Conservation (phyloP, 2,888 invertebrate genomes). For the Drosophila gaucha region DNA sequence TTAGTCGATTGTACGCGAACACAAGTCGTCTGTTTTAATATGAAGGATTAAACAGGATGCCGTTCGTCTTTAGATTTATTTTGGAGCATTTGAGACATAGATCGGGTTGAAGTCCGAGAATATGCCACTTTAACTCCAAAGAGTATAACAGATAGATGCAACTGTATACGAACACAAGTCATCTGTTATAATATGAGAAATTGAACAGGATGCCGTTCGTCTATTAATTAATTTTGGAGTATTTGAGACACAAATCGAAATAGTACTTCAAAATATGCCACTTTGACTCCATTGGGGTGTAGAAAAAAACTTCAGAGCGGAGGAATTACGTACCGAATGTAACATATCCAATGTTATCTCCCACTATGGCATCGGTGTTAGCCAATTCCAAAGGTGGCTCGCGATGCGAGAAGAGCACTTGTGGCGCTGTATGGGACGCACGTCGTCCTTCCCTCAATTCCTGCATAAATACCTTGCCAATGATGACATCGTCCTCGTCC, state of each 20-base stretch:
- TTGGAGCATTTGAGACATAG: slow-evolving; percentile 58
- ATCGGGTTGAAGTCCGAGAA: neutral
- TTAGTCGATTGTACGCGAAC: slow-evolving; percentile 31
- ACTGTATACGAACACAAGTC: slow-evolving; percentile 43
- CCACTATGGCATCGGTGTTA: slow-evolving; percentile 96
- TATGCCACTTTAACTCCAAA: slow-evolving; percentile 51
- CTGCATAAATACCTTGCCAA: slow-evolving; percentile 99
- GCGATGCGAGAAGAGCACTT: slow-evolving; percentile 95
- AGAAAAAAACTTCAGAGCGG: neutral
- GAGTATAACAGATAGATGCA: neutral
- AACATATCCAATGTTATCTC: slow-evolving; percentile 99
- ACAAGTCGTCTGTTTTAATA: slow-evolving; percentile 60
- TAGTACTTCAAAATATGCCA: slow-evolving; percentile 33
- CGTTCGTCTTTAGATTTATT: slow-evolving; percentile 38
- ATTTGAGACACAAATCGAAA: slow-evolving; percentile 48
- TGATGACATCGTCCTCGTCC: slow-evolving; percentile 98
- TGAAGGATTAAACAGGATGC: slow-evolving; percentile 59
- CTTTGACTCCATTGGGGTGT: slow-evolving; percentile 39
- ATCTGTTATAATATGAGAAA: slow-evolving; percentile 34
- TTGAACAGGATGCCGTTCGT: slow-evolving; percentile 47
- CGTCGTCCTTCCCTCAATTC: slow-evolving; percentile 99
- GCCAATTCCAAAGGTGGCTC: slow-evolving; percentile 98
- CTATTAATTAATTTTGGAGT: slow-evolving; percentile 37
- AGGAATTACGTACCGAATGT: slow-evolving; percentile 93
- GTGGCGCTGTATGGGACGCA: slow-evolving; percentile 97